Evolutionary conservation across 2,888 invertebrate genomes (phyloP), one percentile per base, ranked within the genome.

Genomic region (Plagodis pulveraria): DNA sequence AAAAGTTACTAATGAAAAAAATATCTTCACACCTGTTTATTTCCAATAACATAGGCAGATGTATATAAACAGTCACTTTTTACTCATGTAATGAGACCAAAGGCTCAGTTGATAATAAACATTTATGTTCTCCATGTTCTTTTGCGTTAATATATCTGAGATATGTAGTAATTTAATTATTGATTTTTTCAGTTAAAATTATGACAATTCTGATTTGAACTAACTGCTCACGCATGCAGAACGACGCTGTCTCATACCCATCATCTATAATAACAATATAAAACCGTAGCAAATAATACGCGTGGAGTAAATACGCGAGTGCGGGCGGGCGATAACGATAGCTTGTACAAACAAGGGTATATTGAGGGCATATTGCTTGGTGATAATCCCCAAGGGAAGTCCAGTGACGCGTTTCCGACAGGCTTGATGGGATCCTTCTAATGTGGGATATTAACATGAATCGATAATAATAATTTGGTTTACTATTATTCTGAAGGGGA

Each of bases 381-480:
- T 76, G 80, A 77, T 84, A 83, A 84, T 84, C 84, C 83, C 66
- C 59, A 53, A 46, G 45, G 70, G 63, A 67, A 69, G 71, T 73
- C 78, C 73, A 62, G 63, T 65, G 73, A 68, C 80, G 84, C 83
- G 83, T 83, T 67, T 60, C 58, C 58, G 75, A 77, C 76, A 71
- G 69, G 66, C 66, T 50, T 52, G 44, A 52, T 49, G 50, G 56
- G 56, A 53, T 56, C 52, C 42, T 47, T 46, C 50, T 52, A 61
- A 61, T 61, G 60, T 61, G 49, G 22, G 36, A 56, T 56, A 53
- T 49, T 56, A 61, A 54, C 50, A 51, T 55, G 50, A 42, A 50
- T 49, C 45, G 58, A 53, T 49, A 58, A 54, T 58, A 33, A 11
- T 51, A 51, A 43, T 41, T 41, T 53, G 22, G n/a, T 45, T 40